Percentiles rank a stretch among this genome's conserved stretches.
phyloP scores from a whole-genome alignment of 2,797 vertebrate species.

The Spinus olivaceus region DNA sequence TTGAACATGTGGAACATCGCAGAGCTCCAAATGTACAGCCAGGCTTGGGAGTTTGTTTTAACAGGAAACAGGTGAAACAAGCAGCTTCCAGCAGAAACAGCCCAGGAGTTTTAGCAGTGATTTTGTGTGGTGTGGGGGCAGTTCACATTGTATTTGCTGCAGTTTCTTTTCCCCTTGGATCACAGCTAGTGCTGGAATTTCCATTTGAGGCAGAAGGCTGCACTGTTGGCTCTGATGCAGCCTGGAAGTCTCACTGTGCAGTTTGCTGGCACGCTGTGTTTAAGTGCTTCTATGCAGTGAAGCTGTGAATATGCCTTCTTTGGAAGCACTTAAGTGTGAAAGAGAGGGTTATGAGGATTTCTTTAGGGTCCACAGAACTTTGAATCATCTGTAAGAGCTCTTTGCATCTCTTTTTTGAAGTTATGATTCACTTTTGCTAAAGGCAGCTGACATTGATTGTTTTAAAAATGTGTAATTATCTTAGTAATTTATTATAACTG shows the following conservation, averaged over 20 bases:
- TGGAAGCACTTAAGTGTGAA: neutral
- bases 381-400: neutral
- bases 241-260: neutral
- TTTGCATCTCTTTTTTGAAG: neutral
- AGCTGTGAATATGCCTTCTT: neutral
- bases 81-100: neutral
- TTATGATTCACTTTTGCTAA: constrained; percentile 1
- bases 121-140: neutral
- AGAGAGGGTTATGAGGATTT: neutral
- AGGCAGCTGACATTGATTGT: constrained; percentile 7
- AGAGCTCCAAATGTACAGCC: neutral
- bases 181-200: neutral
- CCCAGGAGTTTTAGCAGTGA: neutral
- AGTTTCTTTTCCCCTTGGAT: neutral
- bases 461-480: constrained; percentile 8
- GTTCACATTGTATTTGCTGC: neutral
- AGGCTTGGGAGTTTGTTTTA: neutral
- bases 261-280: neutral
- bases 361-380: neutral
- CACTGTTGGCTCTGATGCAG: neutral
- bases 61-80: neutral
- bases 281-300: neutral
- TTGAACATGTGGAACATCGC: neutral
- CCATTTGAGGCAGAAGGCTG: neutral
- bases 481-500: constrained; percentile 9